Base-by-base conservation (phyloP, 2,888 invertebrate species). In the Gasteruption jaculator region DNA sequence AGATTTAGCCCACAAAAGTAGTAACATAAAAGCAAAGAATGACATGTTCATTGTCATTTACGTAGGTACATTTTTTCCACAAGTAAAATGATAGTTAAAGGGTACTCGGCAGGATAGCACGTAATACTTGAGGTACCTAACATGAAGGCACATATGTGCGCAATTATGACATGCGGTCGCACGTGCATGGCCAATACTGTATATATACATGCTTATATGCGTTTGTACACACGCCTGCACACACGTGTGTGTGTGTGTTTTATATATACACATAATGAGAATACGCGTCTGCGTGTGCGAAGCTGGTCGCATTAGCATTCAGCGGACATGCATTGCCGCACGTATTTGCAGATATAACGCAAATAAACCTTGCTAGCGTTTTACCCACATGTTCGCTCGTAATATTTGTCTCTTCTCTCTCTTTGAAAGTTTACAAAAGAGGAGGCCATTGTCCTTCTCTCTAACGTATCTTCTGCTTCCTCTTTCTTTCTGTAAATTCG, bases 331-430 rank as follows among this genome's bases (percentile, higher is more conserved):
- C 57, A 60, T 56, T 54, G 56, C 52, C 46, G 45, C 56, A 52
- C 53, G 53, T 61, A 58, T 63, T 63, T 59, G 57, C 60, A 49
- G 56, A 57, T 56, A 53, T 57, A 60, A 59, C 50, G 54, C 56
- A 59, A 61, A 61, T 55, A 59, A 58, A 60, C 49, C 51, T 47
- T 46, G 39, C 48, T 34, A 46, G 41, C 40, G 40, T 27, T 45
- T 33, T 35, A 41, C 45, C 46, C 50, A 50, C 51, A 48, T 49
- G 49, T 51, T 41, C 43, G 22, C 43, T 45, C 48, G 50, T 56
- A 56, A 55, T 49, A 51, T 51, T 51, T 45, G 41, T 48, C 31
- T 32, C 21, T 38, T 27, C 22, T 32, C 20, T 32, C n/a, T n/a
- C n/a, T n/a, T n/a, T n/a, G n/a, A n/a, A n/a, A n/a, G n/a, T n/a